Conservation (phyloP, 2,113 vertebrate genomes). For the Pseudorasbora parva region DNA sequence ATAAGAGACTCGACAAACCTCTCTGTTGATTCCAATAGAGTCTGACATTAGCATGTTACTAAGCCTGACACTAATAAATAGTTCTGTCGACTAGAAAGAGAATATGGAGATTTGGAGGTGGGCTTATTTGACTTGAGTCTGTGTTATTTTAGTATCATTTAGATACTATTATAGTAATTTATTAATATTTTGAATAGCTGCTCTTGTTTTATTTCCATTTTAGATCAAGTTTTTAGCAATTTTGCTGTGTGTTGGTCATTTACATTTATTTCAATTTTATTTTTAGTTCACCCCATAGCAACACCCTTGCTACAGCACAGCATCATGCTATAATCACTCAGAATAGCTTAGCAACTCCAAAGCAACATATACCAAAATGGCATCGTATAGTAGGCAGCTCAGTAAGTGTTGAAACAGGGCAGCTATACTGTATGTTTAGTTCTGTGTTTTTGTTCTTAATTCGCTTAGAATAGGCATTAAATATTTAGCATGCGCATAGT, state of each 20-base stretch:
- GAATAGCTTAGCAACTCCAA: neutral
- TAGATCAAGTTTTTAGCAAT: neutral
- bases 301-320: neutral
- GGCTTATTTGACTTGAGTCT: neutral
- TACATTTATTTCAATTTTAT: too few species aligned
- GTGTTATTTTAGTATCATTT: neutral
- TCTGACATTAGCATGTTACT: constrained; percentile 11
- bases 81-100: neutral
- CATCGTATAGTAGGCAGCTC: neutral
- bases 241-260: neutral
- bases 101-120: neutral
- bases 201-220: neutral
- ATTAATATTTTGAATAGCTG: neutral
- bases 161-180: neutral
- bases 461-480: neutral
- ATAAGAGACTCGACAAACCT: constrained; percentile 6
- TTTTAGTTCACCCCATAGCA: neutral
- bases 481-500: neutral
- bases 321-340: neutral
- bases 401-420: constrained; percentile 38
- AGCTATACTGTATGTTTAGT: constrained; percentile 8
- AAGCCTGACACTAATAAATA: constrained; percentile 1
- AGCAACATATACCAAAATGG: neutral
- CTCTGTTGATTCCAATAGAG: constrained; percentile 4
- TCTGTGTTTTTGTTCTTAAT: constrained; percentile 38